Evolutionary conservation across 2,888 invertebrate species (phyloP), one percentile per base, ranked within the genome.

Genomic region (Drosophila yooni): DNA sequence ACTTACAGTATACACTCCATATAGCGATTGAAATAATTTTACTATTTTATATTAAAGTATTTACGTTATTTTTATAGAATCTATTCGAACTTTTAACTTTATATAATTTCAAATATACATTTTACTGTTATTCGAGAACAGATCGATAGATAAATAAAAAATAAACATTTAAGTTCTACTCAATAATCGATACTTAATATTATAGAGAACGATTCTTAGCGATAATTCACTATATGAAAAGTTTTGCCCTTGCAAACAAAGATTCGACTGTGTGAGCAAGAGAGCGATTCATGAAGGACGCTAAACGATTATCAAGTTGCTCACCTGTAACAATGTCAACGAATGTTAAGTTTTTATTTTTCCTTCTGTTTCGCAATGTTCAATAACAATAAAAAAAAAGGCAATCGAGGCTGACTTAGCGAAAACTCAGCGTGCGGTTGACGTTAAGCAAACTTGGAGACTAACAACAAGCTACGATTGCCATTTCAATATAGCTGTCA

Each of bases 261-360:
- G 63, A 66, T 66, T 67, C 31, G 27, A 10, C 13, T 31, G 51
- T 13, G 36, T 43, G 58, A 48, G 34, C 1, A 50, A 34, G 57
- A 57, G 18, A 40, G n/a, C 43, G 15, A 58, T 6, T 31, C 50
- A 59, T 72, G 73, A 46, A 65, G 62, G 63, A 70, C 81, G 53
- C 81, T 65, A 68, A 62, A 62, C 48, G 78, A 68, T 77, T 65
- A 78, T 53, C 60, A 58, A 73, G 82, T 63, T 57, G 57, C 65
- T 73, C 43, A 81, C 79, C 82, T 73, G 66, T 52, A 46, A 25
- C 60, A 70, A 63, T 58, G 56, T 71, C 64, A 71, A 65, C 73
- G 68, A 67, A 77, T 52, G 51, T 62, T 34, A 13, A 1, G 15
- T 29, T 29, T 27, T 38, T 1, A 3, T 34, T 34, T 10, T 3